Percentiles rank a stretch among this genome's conserved stretches.
phyloP scores from a whole-genome alignment of 35 echinoderm and acorn worm genomes.

The Eucidaris tribuloides region DNA sequence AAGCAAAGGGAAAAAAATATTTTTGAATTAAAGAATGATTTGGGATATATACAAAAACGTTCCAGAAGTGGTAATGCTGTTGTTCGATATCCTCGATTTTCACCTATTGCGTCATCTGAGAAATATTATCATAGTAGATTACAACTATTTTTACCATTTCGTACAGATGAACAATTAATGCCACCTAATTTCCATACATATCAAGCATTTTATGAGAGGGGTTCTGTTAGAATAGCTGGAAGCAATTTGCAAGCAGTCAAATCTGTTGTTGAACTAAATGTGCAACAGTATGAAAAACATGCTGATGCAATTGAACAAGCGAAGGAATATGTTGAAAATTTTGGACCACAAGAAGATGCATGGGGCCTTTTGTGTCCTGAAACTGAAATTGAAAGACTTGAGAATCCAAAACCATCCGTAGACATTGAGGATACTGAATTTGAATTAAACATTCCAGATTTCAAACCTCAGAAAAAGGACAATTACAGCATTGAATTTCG shows the following conservation, averaged over 20 bases:
- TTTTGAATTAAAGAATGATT: constrained; percentile 26
- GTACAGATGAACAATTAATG: constrained; percentile 42
- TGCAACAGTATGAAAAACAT: constrained; percentile 11
- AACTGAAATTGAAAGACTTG: constrained; percentile 27
- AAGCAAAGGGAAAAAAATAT: neutral
- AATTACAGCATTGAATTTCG: neutral
- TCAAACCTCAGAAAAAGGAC: neutral
- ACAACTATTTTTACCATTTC: constrained; percentile 38
- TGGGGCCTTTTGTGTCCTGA: constrained; percentile 34
- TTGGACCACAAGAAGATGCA: constrained; percentile 29
- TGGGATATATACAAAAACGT: constrained; percentile 38
- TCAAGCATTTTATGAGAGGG: constrained; percentile 33
- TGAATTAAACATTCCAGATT: neutral
- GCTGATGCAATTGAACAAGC: constrained; percentile 26
- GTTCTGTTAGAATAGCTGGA: constrained; percentile 9
- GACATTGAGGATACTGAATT: constrained; percentile 6
- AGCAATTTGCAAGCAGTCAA: neutral
- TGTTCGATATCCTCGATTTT: constrained; percentile 45
- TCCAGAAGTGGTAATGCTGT: constrained; percentile 24
- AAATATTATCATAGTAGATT: constrained; percentile 41
- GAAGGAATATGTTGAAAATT: constrained; percentile 2
- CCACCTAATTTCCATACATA: constrained; percentile 16
- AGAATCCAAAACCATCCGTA: neutral
- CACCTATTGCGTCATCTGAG: constrained; percentile 8
- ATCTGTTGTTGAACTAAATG: constrained; percentile 36